Evolutionary conservation across 2,797 vertebrate genomes (phyloP), one percentile per base, ranked within the genome.

Genomic region (Antrozous pallidus): DNA sequence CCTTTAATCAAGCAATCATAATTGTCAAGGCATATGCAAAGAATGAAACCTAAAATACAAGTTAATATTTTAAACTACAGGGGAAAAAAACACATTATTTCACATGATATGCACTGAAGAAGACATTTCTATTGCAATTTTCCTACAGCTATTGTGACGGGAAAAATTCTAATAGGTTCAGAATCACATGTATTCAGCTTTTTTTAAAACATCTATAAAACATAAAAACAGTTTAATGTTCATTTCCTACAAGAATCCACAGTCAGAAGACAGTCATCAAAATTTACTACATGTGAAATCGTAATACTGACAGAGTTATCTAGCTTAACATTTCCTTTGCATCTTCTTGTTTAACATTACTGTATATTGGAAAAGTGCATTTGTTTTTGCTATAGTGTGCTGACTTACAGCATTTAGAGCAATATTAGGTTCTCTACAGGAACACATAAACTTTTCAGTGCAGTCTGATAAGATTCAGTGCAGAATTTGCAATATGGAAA

Each of bases 151-250:
- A 96, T 92, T 96, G 90, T 93, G 92, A 96, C 95, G 61, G 90
- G 40, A 95, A 95, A 95, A 94, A 96, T 94, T 96, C 95, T 93
- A 97, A 73, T 65, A 96, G 95, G 49, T 95, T 92, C 90, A 95
- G 3, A 97, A 96, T 91, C 91, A 71, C 20, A 96, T 94, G 58
- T 88, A 97, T 97, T 96, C 94, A 97, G 92, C 84, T 96, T 93
- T 98, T 98, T 98, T 94, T 87, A 1, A 51, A 96, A 93, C 73
- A 94, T 79, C 91, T 95, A 97, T 97, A 95, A 97, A 97, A 96
- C 95, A 96, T 82, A 96, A 95, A 97, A 96, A 93, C 96, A 96
- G 95, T 93, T 94, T 97, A 97, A 97, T 95, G 88, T 56, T 97
- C 82, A 69, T 95, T 93, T 90, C 65, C 56, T 93, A 70, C 6